phyloP scores from a whole-genome alignment of 2,888 invertebrate genomes.

The Oeneis ivallda region DNA sequence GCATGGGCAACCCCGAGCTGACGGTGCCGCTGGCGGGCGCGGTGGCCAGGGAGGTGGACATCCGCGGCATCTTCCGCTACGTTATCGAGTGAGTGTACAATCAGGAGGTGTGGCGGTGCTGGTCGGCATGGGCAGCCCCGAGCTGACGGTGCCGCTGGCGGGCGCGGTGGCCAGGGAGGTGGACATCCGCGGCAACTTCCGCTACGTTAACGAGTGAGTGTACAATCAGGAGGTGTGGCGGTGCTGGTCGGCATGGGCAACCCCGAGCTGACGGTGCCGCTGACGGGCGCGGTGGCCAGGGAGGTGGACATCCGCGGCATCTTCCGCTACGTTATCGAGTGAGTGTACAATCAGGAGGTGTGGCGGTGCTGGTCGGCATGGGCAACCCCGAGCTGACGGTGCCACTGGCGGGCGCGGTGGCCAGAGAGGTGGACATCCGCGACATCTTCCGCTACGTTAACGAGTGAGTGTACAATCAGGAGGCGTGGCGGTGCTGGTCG shows the following conservation, averaged over 20 bases:
- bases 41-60: conserved; percentile 92
- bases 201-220: conserved; percentile 95
- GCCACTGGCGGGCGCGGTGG: conserved; percentile 90
- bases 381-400: conserved; percentile 89
- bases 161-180: conserved; percentile 92
- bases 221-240: conserved; percentile 69
- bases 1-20: conserved; percentile 90
- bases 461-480: conserved; percentile 82
- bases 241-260: conserved; percentile 95
- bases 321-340: conserved; percentile 97
- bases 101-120: conserved; percentile 85
- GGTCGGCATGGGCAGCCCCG: conserved; percentile 92
- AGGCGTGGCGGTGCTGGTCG: conserved; percentile 91
- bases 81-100: conserved; percentile 87
- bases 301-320: conserved; percentile 97
- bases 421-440: conserved; percentile 94
- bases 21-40: conserved; percentile 92
- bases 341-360: conserved; percentile 57
- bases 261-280: conserved; percentile 88
- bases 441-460: conserved; percentile 98
- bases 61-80: conserved; percentile 97
- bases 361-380: conserved; percentile 93
- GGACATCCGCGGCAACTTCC: conserved; percentile 95
- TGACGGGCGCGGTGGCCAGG: conserved; percentile 89
- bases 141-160: conserved; percentile 90